A percentile compares a stretch with the other conserved stretches of the same genome.
Evolutionary conservation across 2,888 invertebrate species (phyloP).

Genomic region (Protophormia terraenovae): DNA sequence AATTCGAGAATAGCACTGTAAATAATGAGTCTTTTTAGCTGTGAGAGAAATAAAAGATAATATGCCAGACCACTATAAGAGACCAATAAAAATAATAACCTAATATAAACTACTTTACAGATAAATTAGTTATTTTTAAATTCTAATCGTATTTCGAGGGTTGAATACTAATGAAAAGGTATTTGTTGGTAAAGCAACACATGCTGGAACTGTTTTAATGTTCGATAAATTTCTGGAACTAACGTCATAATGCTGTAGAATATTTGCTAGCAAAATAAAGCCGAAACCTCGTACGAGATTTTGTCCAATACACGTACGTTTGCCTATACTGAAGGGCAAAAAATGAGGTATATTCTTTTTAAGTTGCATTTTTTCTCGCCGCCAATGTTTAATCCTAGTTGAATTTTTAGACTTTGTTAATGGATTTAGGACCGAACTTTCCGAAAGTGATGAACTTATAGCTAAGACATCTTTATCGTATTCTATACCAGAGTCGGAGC

Average conservation of each 20-base stretch:
- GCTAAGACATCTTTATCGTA: slow-evolving; percentile 78
- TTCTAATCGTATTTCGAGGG: background rate
- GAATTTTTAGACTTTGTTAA: background rate
- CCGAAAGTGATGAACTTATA: slow-evolving; percentile 19
- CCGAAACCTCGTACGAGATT: slow-evolving; percentile 89
- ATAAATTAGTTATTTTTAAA: background rate
- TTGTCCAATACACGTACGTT: slow-evolving; percentile 93
- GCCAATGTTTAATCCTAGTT: background rate
- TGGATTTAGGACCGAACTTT: slow-evolving; percentile 14
- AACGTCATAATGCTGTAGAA: slow-evolving; percentile 88
- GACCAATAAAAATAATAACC: background rate
- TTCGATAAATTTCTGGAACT: slow-evolving; percentile 82
- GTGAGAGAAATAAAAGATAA: background rate
- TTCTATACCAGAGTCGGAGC: slow-evolving; percentile 84
- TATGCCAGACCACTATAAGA: slow-evolving; percentile 3
- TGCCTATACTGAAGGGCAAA: slow-evolving; percentile 92
- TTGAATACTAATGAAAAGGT: slow-evolving; percentile 86
- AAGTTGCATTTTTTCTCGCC: slow-evolving; percentile 74
- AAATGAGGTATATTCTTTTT: slow-evolving; percentile 87
- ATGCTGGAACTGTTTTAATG: slow-evolving; percentile 85
- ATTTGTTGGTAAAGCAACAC: slow-evolving; percentile 88
- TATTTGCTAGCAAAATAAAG: slow-evolving; percentile 87
- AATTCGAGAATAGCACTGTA: too few species aligned
- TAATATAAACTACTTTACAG: background rate
- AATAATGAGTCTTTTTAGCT: too few species aligned